phyloP scores from a whole-genome alignment of 1,140 invertebrate genomes.

The Stegodyphus dumicola region DNA sequence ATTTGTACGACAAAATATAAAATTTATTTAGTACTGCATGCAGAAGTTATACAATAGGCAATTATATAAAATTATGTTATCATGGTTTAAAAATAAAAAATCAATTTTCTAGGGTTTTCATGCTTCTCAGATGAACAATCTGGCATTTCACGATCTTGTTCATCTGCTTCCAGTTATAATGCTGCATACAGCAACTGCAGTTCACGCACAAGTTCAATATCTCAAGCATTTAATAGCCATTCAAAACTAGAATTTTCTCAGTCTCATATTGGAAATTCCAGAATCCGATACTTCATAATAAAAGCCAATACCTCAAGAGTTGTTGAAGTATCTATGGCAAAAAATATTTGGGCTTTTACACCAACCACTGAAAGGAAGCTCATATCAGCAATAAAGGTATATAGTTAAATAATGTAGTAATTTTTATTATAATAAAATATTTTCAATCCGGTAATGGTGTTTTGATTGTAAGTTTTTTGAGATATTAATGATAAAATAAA shows the following conservation, averaged over 20 bases:
- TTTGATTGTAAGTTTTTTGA: too few relatives aligned
- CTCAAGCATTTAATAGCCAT: slow-evolving; percentile 23
- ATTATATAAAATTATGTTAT: too few relatives aligned
- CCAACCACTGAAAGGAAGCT: slow-evolving; percentile 70
- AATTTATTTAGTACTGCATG: too few relatives aligned
- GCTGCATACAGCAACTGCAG: slow-evolving; percentile 64
- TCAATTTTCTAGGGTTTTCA: slow-evolving; percentile 9
- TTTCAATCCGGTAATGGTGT: too few relatives aligned
- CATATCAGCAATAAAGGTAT: slow-evolving; percentile 69
- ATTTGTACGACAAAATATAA: too few relatives aligned
- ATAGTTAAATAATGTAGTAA: not conserved
- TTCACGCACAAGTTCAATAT: slow-evolving; percentile 65
- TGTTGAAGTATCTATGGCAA: slow-evolving; percentile 69
- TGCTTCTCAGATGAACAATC: slow-evolving; percentile 61
- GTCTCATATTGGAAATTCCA: slow-evolving; percentile 20
- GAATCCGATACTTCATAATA: slow-evolving; percentile 70
- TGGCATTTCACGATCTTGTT: slow-evolving; percentile 55
- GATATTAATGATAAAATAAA: too few relatives aligned
- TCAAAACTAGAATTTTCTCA: slow-evolving; percentile 14
- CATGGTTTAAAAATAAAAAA: too few relatives aligned
- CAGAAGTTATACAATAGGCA: too few relatives aligned
- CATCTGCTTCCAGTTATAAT: slow-evolving; percentile 48
- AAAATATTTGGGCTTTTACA: slow-evolving; percentile 70
- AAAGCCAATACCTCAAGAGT: slow-evolving; percentile 70
- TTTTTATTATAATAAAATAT: too few relatives aligned